A percentile compares a stretch with the other conserved stretches of the same genome.
These are phyloP conservation scores for Eristalis intricaria DNA, from an alignment of 2,888 invertebrate genomes.

Conservation along the genomic window DNA sequence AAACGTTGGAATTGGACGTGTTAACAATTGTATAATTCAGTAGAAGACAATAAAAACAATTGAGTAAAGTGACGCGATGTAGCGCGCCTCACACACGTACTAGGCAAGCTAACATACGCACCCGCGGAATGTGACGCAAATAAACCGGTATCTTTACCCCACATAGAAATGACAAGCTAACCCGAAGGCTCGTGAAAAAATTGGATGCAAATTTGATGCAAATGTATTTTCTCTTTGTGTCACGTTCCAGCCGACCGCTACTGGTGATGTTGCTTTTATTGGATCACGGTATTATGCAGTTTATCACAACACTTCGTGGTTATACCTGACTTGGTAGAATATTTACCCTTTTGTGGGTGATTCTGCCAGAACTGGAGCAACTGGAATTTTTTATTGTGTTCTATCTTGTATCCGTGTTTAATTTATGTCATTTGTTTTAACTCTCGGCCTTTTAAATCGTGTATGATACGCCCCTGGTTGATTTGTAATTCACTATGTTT, in stretches of 20 bases:
- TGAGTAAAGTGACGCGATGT: background rate
- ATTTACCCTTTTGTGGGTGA: background rate
- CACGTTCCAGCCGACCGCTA: background rate
- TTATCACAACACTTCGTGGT: background rate
- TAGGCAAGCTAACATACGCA: constrained; percentile 1
- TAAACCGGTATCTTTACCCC: constrained; percentile 20
- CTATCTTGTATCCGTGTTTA: background rate
- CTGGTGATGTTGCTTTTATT: background rate
- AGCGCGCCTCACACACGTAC: background rate
- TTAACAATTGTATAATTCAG: background rate
- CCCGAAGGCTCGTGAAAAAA: background rate
- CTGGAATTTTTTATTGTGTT: background rate
- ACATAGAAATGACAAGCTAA: constrained; percentile 11
- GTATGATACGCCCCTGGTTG: background rate
- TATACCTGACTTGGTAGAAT: background rate
- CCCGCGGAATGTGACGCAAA: constrained; percentile 10
- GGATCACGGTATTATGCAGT: background rate
- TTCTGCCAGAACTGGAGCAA: background rate
- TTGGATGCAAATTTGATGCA: constrained; percentile 22
- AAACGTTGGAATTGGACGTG: too few species aligned
- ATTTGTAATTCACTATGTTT: background rate
- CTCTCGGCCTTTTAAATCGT: background rate
- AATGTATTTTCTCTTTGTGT: background rate
- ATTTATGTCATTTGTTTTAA: background rate
- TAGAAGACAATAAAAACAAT: background rate